Conservation (phyloP, 2,113 vertebrate species). For the Paraplagusia blochii region DNA sequence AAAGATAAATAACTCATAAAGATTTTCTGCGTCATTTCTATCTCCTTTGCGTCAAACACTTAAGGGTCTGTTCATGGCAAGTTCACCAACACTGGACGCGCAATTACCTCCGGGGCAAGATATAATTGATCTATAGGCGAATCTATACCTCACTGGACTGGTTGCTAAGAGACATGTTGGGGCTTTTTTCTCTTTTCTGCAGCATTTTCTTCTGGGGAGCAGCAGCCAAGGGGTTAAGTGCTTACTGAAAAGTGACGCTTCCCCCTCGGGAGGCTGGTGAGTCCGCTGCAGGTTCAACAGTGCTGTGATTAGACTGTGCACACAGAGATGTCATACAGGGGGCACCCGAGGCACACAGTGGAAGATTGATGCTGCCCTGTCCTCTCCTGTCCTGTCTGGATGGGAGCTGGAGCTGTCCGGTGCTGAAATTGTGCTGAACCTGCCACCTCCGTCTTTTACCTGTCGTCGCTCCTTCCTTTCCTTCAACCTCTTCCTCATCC, state of each 20-base stretch:
- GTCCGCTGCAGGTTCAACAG: constrained; percentile 20
- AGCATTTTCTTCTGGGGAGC: background rate
- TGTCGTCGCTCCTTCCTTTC: background rate
- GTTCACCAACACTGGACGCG: background rate
- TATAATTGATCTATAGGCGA: constrained; percentile 14
- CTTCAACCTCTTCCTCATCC: background rate
- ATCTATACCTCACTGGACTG: constrained; percentile 8
- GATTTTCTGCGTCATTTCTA: background rate
- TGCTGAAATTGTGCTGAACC: constrained; percentile 48
- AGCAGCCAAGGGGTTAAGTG: constrained; percentile 13
- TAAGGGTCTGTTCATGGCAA: background rate
- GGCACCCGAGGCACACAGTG: constrained; percentile 38
- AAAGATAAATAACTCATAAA: background rate
- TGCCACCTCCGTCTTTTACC: background rate
- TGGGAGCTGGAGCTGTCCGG: constrained; percentile 50
- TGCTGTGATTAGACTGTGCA: constrained; percentile 44
- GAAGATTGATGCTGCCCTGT: constrained; percentile 37
- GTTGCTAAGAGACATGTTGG: constrained; percentile 38
- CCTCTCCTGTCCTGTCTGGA: constrained; percentile 1
- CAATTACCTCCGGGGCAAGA: background rate
- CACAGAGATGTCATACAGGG: constrained; percentile 46
- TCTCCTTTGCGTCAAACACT: background rate
- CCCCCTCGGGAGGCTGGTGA: constrained; percentile 10
- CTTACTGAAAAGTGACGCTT: constrained; percentile 24
- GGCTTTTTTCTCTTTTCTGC: constrained; percentile 14